phyloP scores from a whole-genome alignment of 2,797 vertebrate species.

The Bryconaethiops microstoma region DNA sequence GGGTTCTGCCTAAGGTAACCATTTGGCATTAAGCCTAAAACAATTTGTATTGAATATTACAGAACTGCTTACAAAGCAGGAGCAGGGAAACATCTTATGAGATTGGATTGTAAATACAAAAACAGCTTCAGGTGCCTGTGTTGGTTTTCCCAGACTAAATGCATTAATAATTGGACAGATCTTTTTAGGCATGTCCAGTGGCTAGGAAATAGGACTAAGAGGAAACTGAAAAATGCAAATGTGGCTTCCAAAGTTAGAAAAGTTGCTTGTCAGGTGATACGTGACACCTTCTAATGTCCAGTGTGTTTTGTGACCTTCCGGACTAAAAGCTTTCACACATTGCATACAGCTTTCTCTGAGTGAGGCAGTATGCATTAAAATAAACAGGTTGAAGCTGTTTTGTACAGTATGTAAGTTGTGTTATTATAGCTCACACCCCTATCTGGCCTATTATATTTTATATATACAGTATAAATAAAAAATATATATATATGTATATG shows the following conservation, averaged over 20 bases:
- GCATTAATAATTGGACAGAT: no score
- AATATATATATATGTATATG: no score
- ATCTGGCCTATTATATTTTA: slow-evolving; percentile 30
- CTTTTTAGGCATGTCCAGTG: no score
- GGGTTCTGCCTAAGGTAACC: not conserved
- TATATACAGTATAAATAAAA: no score
- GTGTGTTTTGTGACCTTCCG: no score
- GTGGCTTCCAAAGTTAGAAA: not conserved
- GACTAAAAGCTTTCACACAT: not conserved
- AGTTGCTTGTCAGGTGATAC: not conserved
- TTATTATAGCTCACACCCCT: not conserved
- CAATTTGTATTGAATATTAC: not conserved
- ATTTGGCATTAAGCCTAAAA: slow-evolving; percentile 4
- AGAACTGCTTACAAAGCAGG: not conserved
- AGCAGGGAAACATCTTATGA: not conserved
- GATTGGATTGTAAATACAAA: not conserved
- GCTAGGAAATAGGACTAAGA: no score
- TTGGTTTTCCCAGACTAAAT: not conserved
- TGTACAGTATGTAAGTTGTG: not conserved
- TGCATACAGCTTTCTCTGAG: not conserved
- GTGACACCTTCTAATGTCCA: not conserved
- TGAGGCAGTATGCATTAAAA: not conserved
- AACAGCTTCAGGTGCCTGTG: not conserved
- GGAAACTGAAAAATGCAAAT: not conserved
- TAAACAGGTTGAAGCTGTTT: not conserved